Evolutionary conservation across 1,140 invertebrate genomes (phyloP), one percentile per base, ranked within the genome.

Genomic region (Hetaerina americana): DNA sequence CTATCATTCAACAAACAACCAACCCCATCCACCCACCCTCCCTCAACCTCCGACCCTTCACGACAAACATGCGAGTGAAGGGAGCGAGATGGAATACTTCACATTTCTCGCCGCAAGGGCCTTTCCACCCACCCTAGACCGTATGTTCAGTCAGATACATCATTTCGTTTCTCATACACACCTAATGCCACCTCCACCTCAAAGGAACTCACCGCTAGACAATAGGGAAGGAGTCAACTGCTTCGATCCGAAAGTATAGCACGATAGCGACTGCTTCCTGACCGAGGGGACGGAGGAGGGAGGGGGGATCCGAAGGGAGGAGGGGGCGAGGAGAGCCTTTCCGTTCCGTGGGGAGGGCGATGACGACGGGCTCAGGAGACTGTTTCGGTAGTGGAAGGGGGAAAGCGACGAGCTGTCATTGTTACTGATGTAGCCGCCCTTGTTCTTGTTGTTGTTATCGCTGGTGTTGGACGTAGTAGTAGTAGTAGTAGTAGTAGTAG

Each of bases 241-340:
- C 66, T 68, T 70, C 31, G 24, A 31, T 28, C 49, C 74, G 70
- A 70, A 73, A 72, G 49, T 75, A 72, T 68, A 72, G 72, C 70
- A 71, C 70, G 66, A 69, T 67, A 40, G 27, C 26, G 28, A 66
- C 24, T 29, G 70, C 73, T 66, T 72, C 68, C 26, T 71, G 40
- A 31, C 73, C 10, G 40, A 57, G 40, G 40, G 40, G 22, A 57
- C 40, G 40, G 40, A 18, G 22, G 40, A 18, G 40, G 40, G 22
- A n/a, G n/a, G n/a, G 40, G 40, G 40, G 2, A 57, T 57, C 15
- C 40, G 40, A n/a, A 57, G 40, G 40, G 40, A 57, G 2, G 40
- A 57, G 15, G 40, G 40, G 22, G 40, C 40, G 15, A 57, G 40
- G 22, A 57, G 40, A n/a, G 40, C 40, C 40, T 57, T 57, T 2